Evolutionary conservation across 2,888 invertebrate genomes (phyloP).

Genomic region (Neoitamus cyanurus): DNA sequence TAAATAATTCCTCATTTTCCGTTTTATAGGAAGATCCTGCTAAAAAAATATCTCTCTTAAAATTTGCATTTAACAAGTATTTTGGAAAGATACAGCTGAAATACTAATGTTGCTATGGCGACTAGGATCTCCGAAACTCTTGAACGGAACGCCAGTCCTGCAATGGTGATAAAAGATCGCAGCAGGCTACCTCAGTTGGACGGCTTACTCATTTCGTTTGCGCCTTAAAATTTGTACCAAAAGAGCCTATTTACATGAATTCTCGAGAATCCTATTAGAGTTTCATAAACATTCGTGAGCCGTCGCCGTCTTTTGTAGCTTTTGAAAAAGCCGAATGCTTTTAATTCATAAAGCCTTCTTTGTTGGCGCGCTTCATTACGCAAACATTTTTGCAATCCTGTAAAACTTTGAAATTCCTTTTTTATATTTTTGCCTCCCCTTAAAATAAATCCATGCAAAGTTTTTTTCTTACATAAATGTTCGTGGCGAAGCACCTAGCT

Average conservation of each 20-base stretch:
- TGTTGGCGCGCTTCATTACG: background rate
- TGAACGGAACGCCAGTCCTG: too few species aligned
- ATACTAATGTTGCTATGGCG: too few species aligned
- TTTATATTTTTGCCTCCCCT: background rate
- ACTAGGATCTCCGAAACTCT: too few species aligned
- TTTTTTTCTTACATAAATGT: background rate
- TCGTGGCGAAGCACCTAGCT: background rate
- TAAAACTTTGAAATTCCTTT: background rate
- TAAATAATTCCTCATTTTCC: too few species aligned
- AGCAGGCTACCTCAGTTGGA: background rate
- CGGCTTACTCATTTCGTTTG: background rate
- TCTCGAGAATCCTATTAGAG: background rate
- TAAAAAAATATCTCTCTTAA: too few species aligned
- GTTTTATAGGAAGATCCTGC: too few species aligned
- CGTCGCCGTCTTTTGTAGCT: background rate
- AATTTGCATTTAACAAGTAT: too few species aligned
- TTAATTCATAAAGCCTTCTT: background rate
- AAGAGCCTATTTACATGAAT: background rate
- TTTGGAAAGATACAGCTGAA: too few species aligned
- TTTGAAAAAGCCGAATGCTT: background rate
- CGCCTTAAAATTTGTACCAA: background rate
- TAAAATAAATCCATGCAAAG: conserved; percentile 1
- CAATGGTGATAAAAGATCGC: background rate
- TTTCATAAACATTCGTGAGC: background rate
- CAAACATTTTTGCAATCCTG: background rate